Evolutionary conservation across 2,113 vertebrate species (phyloP).

Genomic region (Ploceus nigricollis): DNA sequence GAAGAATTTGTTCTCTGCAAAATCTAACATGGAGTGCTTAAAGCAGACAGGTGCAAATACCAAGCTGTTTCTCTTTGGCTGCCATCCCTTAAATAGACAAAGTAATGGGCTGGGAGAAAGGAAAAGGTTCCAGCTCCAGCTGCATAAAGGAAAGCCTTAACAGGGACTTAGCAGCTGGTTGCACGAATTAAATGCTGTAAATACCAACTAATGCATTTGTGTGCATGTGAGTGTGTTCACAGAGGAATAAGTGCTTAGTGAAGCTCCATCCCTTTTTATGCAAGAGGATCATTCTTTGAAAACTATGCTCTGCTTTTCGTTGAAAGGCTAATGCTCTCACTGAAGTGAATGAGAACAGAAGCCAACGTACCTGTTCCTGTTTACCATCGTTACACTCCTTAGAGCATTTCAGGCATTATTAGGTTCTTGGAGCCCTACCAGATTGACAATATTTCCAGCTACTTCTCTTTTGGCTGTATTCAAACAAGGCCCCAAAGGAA

Average conservation of each 20-base stretch:
- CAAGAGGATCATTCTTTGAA: background rate
- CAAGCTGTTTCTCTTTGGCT: constrained; percentile 69
- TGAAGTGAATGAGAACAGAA: constrained; percentile 47
- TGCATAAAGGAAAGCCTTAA: constrained; percentile 56
- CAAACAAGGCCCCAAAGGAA: constrained; percentile 41
- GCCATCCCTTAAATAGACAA: constrained; percentile 50
- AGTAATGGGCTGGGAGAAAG: constrained; percentile 44
- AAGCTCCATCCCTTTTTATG: background rate
- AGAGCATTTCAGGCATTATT: constrained; percentile 60
- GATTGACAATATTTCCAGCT: constrained; percentile 59
- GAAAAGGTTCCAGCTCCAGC: constrained; percentile 46
- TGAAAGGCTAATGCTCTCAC: constrained; percentile 17
- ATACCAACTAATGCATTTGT: background rate
- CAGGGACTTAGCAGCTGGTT: constrained; percentile 59
- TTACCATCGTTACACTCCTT: constrained; percentile 36
- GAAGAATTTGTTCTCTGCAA: constrained; percentile 2
- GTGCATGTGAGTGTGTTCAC: background rate
- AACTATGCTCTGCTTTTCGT: constrained; percentile 5
- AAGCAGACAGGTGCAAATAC: constrained; percentile 73
- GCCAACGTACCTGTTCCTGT: constrained; percentile 59
- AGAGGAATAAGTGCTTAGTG: background rate
- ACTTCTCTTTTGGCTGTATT: constrained; percentile 45
- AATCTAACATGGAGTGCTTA: constrained; percentile 31
- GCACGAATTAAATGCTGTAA: constrained; percentile 31
- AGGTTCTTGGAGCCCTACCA: constrained; percentile 62